A percentile compares a stretch with the other conserved stretches of the same genome.
Conservation (phyloP, 1,140 invertebrate genomes). For the Dreissena rostriformis region DNA sequence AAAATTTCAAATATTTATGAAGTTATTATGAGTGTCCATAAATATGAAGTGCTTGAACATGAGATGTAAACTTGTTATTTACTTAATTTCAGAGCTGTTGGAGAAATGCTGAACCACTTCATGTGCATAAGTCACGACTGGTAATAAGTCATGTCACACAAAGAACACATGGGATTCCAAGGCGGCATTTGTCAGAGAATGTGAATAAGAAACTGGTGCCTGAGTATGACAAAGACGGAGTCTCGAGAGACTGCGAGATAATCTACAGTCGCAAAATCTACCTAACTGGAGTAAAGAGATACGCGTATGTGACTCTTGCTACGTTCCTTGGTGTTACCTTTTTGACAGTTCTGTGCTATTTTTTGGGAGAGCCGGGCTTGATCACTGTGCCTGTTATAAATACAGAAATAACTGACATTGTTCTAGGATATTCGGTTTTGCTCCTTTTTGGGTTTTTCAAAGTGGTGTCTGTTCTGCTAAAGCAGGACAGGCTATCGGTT, state of each 20-base stretch:
- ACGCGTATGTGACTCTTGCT: not conserved
- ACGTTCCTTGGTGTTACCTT: not conserved
- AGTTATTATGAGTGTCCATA: too few relatives aligned
- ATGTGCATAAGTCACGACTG: too few relatives aligned
- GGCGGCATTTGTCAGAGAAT: not conserved
- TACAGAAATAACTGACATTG: not conserved
- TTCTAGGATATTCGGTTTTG: not conserved
- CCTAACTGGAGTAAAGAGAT: not conserved
- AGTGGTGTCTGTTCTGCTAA: too few relatives aligned
- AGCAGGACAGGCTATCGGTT: not conserved
- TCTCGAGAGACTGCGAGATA: conserved; percentile 26
- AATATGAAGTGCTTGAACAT: too few relatives aligned
- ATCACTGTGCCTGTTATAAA: not conserved
- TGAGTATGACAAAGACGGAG: conserved; percentile 18
- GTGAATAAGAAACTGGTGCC: conserved; percentile 3
- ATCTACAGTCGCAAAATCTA: not conserved
- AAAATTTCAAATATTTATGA: too few relatives aligned
- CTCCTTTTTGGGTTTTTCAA: not conserved
- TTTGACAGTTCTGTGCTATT: not conserved
- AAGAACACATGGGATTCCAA: too few relatives aligned
- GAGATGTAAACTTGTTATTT: too few relatives aligned
- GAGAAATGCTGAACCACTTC: too few relatives aligned
- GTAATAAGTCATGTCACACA: too few relatives aligned
- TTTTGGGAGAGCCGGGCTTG: not conserved
- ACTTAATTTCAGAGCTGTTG: too few relatives aligned